Conservation (phyloP, 2,888 invertebrate genomes). For the Pachydiplax longipennis region DNA sequence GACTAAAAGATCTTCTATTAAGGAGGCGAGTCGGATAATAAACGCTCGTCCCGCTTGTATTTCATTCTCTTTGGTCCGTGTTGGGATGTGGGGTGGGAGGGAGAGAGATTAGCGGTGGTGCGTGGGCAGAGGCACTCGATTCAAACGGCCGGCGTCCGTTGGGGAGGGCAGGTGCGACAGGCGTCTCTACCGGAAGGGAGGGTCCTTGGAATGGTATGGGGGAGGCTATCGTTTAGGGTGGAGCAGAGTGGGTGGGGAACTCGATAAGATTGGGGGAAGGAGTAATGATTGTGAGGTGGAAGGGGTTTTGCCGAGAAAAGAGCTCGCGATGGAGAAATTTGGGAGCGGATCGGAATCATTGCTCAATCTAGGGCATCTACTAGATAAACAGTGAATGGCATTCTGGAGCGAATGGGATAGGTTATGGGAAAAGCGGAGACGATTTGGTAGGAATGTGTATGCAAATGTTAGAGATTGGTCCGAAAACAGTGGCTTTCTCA, state of each 20-base stretch:
- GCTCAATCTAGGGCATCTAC: neutral
- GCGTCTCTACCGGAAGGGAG: neutral
- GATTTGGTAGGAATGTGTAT: no score
- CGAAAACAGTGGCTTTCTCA: no score
- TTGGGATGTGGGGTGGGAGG: neutral
- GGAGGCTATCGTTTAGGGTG: neutral
- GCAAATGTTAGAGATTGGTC: no score
- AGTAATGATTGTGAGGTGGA: neutral
- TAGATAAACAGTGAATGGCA: no score
- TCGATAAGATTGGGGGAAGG: neutral
- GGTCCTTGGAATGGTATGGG: neutral
- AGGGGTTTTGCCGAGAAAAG: neutral
- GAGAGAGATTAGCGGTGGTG: constrained; percentile 20
- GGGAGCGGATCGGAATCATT: neutral
- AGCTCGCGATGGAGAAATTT: neutral
- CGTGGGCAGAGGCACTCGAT: neutral
- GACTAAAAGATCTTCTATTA: constrained; percentile 16
- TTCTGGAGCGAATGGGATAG: no score
- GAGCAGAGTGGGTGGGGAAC: neutral
- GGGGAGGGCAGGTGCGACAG: neutral
- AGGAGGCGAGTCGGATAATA: neutral
- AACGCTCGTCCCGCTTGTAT: neutral
- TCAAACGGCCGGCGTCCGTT: neutral
- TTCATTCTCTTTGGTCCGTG: neutral
- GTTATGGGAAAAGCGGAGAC: no score